Conservation (phyloP, 23 tunicate species). For the Halocynthia roretzi region DNA sequence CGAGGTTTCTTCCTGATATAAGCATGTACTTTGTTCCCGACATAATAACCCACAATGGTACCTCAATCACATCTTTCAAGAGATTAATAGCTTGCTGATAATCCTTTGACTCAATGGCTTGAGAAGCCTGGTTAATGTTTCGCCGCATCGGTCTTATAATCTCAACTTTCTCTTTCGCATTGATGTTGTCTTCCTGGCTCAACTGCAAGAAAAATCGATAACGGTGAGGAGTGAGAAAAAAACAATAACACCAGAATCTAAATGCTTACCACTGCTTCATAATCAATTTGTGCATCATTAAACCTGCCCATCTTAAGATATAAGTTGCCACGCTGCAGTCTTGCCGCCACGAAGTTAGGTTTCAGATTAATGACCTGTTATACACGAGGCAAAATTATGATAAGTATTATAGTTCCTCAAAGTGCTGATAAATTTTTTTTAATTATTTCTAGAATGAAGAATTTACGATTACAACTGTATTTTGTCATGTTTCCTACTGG, state of each 20-base stretch:
- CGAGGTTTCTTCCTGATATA: no score
- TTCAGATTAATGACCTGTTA: conserved; percentile 63
- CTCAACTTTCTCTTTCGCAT: conserved; percentile 69
- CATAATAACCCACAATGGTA: background rate
- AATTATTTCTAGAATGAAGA: background rate
- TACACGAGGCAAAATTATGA: background rate
- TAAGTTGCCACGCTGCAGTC: conserved; percentile 86
- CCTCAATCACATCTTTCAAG: conserved; percentile 71
- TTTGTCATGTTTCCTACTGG: background rate
- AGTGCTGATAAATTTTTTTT: background rate
- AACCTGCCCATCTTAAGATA: conserved; percentile 90
- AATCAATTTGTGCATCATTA: conserved; percentile 87
- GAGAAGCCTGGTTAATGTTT: conserved; percentile 47
- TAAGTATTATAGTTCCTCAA: background rate
- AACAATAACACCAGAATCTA: background rate
- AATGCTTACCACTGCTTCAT: conserved; percentile 80
- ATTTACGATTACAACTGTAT: no score
- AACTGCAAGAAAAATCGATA: conserved; percentile 30
- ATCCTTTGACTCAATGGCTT: conserved; percentile 39
- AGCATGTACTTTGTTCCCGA: no score
- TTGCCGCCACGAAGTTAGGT: conserved; percentile 75
- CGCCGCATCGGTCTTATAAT: conserved; percentile 66
- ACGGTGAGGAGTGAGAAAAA: background rate
- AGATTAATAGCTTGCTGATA: conserved; percentile 38
- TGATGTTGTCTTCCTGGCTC: conserved; percentile 58